Conservation (phyloP, 2,888 invertebrate genomes). For the Allacma fusca region DNA sequence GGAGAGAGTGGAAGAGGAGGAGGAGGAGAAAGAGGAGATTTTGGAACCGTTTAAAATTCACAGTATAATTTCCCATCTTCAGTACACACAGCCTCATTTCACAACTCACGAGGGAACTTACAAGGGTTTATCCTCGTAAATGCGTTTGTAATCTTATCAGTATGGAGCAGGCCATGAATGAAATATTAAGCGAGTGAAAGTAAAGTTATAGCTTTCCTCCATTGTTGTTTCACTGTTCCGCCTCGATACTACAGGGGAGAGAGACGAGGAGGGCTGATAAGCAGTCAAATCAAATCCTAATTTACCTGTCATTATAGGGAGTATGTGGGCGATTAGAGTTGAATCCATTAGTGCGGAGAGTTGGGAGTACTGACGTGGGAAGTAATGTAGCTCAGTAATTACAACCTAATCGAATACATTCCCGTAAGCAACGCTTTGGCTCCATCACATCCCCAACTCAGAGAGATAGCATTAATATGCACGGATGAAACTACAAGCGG, state of each 20-base stretch:
- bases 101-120: constrained; percentile 8
- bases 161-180: constrained; percentile 42
- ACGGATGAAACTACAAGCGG: too few relatives aligned
- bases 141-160: constrained; percentile 41
- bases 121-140: constrained; percentile 32
- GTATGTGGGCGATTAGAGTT: background rate
- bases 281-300: constrained; percentile 40
- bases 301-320: constrained; percentile 43
- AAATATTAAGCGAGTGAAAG: constrained; percentile 37
- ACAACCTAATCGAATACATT: constrained; percentile 13
- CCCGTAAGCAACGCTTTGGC: too few relatives aligned
- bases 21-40: background rate
- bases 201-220: background rate
- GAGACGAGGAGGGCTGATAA: constrained; percentile 4
- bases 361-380: background rate
- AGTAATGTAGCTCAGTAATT: background rate
- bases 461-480: too few relatives aligned
- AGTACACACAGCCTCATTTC: background rate
- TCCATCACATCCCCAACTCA: too few relatives aligned
- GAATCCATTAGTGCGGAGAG: background rate
- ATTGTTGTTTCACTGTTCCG: background rate
- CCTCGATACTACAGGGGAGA: background rate
- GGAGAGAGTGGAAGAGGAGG: background rate
- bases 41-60: constrained; percentile 16
- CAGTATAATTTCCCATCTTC: constrained; percentile 5